A percentile compares a stretch with the other conserved stretches of the same genome.
Conservation (phyloP, 2,113 vertebrate species). For the Holacanthus passer region DNA sequence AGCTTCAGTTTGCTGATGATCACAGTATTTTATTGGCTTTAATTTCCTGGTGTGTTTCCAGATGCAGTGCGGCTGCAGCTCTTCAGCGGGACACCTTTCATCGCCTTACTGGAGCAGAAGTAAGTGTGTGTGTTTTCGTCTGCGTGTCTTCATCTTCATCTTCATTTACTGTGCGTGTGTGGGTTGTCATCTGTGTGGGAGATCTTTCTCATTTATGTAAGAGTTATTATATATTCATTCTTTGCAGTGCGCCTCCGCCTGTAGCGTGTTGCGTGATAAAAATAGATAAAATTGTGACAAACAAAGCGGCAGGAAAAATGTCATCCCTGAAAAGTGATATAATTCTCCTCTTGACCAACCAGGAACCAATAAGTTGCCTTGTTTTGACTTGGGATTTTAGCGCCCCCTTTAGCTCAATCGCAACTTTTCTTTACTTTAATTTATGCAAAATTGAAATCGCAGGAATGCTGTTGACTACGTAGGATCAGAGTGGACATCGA, state of each 20-base stretch:
- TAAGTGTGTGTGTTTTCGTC: constrained; percentile 60
- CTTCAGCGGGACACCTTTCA: constrained; percentile 66
- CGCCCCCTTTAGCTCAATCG: not conserved
- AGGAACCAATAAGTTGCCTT: not conserved
- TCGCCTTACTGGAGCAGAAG: constrained; percentile 83
- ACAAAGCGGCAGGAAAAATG: not conserved
- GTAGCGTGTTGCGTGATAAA: not conserved
- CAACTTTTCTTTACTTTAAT: not conserved
- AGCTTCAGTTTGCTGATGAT: not conserved
- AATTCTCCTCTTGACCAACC: not conserved
- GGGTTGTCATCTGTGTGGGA: constrained; percentile 31
- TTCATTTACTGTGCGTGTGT: constrained; percentile 44
- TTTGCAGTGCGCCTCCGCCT: not conserved
- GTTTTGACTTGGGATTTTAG: not conserved
- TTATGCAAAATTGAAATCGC: not conserved
- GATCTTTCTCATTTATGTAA: constrained; percentile 23
- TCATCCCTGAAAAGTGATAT: not conserved
- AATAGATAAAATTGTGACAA: constrained; percentile 15
- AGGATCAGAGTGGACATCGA: not conserved
- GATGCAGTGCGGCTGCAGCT: constrained; percentile 83
- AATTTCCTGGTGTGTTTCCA: constrained; percentile 49
- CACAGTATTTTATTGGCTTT: constrained; percentile 24
- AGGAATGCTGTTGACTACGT: too few species aligned
- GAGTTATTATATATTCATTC: constrained; percentile 33
- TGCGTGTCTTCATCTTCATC: not conserved